Evolutionary conservation across 2,113 vertebrate genomes (phyloP).

Genomic region (Clarias gariepinus): DNA sequence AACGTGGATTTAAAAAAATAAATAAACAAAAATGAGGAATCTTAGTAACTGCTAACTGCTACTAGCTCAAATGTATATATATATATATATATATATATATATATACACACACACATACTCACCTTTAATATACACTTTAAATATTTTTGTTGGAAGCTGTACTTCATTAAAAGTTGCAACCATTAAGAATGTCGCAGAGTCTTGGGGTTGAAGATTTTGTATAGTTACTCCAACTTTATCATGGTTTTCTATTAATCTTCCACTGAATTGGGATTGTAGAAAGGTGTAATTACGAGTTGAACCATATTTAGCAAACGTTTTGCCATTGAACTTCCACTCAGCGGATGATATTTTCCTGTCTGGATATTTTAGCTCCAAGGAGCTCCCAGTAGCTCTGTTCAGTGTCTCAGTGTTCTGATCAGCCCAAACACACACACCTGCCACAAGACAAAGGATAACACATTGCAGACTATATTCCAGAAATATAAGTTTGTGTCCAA

Average conservation of each 20-base stretch:
- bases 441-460: background rate
- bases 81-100: too few relatives aligned
- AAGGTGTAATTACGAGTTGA: too few relatives aligned
- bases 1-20: too few relatives aligned
- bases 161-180: background rate
- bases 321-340: background rate
- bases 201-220: background rate
- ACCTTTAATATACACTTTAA: too few relatives aligned
- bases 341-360: background rate
- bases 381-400: background rate
- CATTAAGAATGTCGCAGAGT: background rate
- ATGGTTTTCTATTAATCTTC: background rate
- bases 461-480: too few relatives aligned
- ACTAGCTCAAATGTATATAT: too few relatives aligned
- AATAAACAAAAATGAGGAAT: background rate
- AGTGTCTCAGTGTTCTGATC: background rate
- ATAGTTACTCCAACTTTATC: conserved; percentile 1
- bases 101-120: too few relatives aligned
- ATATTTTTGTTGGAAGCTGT: background rate
- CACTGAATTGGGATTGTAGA: background rate
- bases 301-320: background rate
- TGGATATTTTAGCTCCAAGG: background rate
- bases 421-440: background rate
- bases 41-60: too few relatives aligned
- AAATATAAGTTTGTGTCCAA: too few relatives aligned